These are phyloP conservation scores for Baronia brevicornis DNA, from an alignment of 2,888 invertebrate species.

Conservation along the genomic window DNA sequence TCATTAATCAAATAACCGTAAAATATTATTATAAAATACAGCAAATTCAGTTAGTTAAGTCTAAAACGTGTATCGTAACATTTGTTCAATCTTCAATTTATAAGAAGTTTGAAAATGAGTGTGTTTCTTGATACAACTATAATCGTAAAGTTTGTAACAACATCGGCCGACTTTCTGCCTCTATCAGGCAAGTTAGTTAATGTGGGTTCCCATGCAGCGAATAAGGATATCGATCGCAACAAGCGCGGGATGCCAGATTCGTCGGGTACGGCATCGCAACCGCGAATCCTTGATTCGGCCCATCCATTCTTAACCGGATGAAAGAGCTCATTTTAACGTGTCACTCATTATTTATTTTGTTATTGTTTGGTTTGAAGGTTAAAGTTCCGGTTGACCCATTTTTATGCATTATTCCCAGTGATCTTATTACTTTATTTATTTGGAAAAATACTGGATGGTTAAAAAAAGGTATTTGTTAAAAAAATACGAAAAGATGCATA, in stretches of 20 bases:
- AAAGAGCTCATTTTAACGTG: conserved; percentile 57
- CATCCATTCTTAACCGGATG: conserved; percentile 25
- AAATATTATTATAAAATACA: too few relatives aligned
- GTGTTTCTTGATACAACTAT: conserved; percentile 46
- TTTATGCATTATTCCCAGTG: conserved; percentile 10
- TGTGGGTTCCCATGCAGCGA: conserved; percentile 63
- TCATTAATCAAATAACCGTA: too few relatives aligned
- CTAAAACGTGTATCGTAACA: too few relatives aligned
- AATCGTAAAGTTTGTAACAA: conserved; percentile 71
- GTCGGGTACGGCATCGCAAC: conserved; percentile 60
- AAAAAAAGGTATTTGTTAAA: too few relatives aligned
- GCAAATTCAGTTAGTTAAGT: too few relatives aligned
- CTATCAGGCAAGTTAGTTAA: conserved; percentile 59
- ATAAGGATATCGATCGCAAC: conserved; percentile 68
- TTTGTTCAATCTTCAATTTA: conserved; percentile 43
- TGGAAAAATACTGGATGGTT: too few relatives aligned
- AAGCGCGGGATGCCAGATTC: conserved; percentile 63
- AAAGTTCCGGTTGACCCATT: conserved; percentile 53
- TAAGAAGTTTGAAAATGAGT: conserved; percentile 50
- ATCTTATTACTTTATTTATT: too few relatives aligned
- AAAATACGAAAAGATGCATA: too few relatives aligned
- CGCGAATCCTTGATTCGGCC: conserved; percentile 36
- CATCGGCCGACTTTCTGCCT: conserved; percentile 68
- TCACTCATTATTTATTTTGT: conserved; percentile 59
- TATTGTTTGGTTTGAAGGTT: conserved; percentile 74